Evolutionary conservation across 2,113 vertebrate genomes (phyloP).

Genomic region (Apteryx owenii): DNA sequence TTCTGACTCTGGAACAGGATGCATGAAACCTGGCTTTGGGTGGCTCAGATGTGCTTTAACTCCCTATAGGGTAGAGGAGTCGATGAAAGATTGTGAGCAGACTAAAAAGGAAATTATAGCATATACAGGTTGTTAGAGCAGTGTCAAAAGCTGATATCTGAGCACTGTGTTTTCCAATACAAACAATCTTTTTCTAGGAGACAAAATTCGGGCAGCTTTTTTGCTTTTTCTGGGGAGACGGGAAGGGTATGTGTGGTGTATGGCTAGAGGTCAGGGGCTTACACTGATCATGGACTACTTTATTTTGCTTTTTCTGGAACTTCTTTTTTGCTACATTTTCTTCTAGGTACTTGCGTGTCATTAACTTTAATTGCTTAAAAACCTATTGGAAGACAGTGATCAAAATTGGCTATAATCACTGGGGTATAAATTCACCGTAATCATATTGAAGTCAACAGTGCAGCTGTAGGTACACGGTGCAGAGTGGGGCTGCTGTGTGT

Average conservation of each 20-base stretch:
- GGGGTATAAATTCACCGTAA: neutral
- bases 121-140: neutral
- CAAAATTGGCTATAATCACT: neutral
- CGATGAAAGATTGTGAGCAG: neutral
- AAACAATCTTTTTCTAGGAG: neutral
- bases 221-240: neutral
- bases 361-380: slow-evolving; percentile 9
- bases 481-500: neutral
- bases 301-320: neutral
- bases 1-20: neutral
- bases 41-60: neutral
- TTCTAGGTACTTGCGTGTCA: neutral
- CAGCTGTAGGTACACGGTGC: neutral
- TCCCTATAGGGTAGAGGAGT: neutral
- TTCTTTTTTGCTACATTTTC: neutral
- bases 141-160: neutral
- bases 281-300: rapidly evolving
- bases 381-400: neutral
- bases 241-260: neutral
- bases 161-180: neutral
- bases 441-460: neutral
- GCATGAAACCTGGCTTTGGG: neutral
- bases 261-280: neutral
- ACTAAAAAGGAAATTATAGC: neutral
- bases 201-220: neutral